Percentiles rank a stretch among this genome's conserved stretches.
phyloP scores from a whole-genome alignment of 2,888 invertebrate genomes.

The Polymixis flavicincta region DNA sequence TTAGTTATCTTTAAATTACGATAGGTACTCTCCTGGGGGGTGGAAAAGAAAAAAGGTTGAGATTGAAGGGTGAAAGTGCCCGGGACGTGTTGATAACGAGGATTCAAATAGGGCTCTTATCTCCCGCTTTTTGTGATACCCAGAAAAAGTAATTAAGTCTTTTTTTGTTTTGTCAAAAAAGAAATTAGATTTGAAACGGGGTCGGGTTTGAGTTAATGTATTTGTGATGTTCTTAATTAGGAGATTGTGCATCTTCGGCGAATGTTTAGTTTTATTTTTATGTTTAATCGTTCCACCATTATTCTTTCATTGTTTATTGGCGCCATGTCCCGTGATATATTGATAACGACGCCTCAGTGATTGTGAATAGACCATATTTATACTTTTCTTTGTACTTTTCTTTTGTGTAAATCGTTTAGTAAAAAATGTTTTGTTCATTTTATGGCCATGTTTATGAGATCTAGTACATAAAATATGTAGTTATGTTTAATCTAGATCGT shows the following conservation, averaged over 20 bases:
- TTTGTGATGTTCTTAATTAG: constrained; percentile 85
- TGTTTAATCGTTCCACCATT: constrained; percentile 63
- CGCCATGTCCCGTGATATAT: constrained; percentile 55
- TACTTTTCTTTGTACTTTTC: constrained; percentile 16
- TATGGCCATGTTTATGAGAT: constrained; percentile 42
- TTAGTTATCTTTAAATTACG: constrained; percentile 89
- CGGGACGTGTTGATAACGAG: constrained; percentile 86
- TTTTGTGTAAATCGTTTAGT: constrained; percentile 38
- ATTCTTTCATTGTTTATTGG: constrained; percentile 61
- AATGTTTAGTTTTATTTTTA: constrained; percentile 65
- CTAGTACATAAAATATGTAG: constrained; percentile 33
- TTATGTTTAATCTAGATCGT: constrained; percentile 47
- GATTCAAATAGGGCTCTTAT: constrained; percentile 86
- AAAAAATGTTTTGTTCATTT: constrained; percentile 39
- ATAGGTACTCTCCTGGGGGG: constrained; percentile 80
- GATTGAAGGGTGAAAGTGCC: constrained; percentile 84
- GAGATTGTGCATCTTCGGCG: constrained; percentile 75
- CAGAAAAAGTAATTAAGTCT: constrained; percentile 88
- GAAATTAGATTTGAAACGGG: constrained; percentile 83
- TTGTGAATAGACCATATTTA: constrained; percentile 38
- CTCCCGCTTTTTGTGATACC: constrained; percentile 83
- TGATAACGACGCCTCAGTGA: constrained; percentile 57
- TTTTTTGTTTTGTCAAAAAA: constrained; percentile 83
- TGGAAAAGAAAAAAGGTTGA: constrained; percentile 75
- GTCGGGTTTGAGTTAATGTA: constrained; percentile 80